Evolutionary conservation across 2,113 vertebrate species (phyloP).

Genomic region (Zosterops japonicus): DNA sequence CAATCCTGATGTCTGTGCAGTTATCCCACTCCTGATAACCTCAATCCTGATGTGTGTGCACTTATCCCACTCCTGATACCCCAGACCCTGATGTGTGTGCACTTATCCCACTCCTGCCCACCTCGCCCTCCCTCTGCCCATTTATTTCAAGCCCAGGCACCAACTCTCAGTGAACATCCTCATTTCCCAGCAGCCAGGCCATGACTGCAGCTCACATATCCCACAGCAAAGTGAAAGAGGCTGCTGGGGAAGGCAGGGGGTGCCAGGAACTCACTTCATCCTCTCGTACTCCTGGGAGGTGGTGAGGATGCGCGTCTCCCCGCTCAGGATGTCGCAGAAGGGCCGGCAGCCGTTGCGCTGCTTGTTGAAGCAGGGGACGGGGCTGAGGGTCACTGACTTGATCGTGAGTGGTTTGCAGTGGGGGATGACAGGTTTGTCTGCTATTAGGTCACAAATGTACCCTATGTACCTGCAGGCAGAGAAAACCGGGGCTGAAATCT

Average conservation of each 20-base stretch:
- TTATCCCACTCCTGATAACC: too few relatives aligned
- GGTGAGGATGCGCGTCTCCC: slow-evolving; percentile 94
- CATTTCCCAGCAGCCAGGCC: not conserved
- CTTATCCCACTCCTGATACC: not conserved
- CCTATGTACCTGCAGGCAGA: slow-evolving; percentile 87
- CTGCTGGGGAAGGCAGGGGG: not conserved
- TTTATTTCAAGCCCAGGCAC: not conserved
- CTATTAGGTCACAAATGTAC: slow-evolving; percentile 94
- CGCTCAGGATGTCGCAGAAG: slow-evolving; percentile 94
- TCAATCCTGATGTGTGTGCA: not conserved
- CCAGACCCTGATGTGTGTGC: not conserved
- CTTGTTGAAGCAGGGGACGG: slow-evolving; percentile 97
- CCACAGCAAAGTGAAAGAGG: accelerated
- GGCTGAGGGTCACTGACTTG: slow-evolving; percentile 89
- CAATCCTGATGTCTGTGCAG: too few relatives aligned
- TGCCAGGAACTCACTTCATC: slow-evolving; percentile 85
- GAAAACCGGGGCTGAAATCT: not conserved
- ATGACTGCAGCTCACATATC: accelerated
- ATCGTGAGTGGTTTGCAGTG: slow-evolving; percentile 92
- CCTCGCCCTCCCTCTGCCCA: not conserved
- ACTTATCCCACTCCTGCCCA: not conserved
- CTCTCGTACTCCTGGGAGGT: slow-evolving; percentile 94
- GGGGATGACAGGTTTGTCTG: slow-evolving; percentile 90
- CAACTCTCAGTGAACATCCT: not conserved
- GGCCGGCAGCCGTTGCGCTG: slow-evolving; percentile 96